Conservation (phyloP, 2,113 vertebrate species). For the Tupaia tana region DNA sequence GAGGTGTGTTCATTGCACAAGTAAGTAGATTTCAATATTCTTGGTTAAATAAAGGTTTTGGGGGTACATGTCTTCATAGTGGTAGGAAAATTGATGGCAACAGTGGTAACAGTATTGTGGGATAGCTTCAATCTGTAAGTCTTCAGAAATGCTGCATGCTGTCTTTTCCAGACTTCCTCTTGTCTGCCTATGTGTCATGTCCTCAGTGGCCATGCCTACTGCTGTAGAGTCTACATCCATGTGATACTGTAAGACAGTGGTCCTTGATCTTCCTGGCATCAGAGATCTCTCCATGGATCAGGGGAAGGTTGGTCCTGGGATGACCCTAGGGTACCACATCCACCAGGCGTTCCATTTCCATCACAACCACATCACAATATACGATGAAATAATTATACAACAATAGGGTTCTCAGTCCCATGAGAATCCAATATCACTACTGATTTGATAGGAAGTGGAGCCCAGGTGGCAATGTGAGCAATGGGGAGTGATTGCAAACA, state of each 20-base stretch:
- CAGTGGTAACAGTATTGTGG: background rate
- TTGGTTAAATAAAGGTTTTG: background rate
- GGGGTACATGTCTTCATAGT: background rate
- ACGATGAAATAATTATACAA: too few species aligned
- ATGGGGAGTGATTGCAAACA: too few species aligned
- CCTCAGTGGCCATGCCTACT: background rate
- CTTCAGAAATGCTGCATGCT: background rate
- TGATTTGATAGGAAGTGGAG: too few species aligned
- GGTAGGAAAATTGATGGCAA: background rate
- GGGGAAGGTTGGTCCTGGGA: too few species aligned
- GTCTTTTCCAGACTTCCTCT: background rate
- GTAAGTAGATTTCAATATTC: background rate
- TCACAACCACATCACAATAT: too few species aligned
- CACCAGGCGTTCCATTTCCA: too few species aligned
- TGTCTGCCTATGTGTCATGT: background rate
- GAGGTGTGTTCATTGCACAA: background rate
- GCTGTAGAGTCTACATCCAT: background rate
- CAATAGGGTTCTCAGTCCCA: too few species aligned
- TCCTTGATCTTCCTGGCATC: too few species aligned
- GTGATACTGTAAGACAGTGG: background rate
- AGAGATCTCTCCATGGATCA: too few species aligned
- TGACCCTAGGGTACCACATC: too few species aligned
- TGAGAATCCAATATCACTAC: too few species aligned
- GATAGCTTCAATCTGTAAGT: background rate
- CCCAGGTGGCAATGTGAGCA: too few species aligned